These are phyloP conservation scores for Harmothoe impar DNA, from an alignment of 2,888 invertebrate genomes.

Conservation along the genomic window DNA sequence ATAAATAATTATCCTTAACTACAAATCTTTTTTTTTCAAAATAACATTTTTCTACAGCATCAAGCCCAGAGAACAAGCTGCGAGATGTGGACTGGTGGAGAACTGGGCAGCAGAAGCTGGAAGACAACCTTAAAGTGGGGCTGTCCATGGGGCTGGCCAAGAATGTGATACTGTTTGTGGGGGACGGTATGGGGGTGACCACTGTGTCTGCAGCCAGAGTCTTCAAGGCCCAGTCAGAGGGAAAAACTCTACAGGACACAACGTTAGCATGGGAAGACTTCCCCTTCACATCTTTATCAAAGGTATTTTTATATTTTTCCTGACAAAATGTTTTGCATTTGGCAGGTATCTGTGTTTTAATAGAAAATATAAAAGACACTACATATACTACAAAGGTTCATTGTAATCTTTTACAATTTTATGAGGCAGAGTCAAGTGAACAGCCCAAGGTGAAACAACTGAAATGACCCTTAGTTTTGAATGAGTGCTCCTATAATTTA, in stretches of 20 bases:
- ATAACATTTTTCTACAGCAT: background rate
- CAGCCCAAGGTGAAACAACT: too few relatives aligned
- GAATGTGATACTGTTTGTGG: constrained; percentile 33
- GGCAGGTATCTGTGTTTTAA: too few relatives aligned
- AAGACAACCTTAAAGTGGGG: background rate
- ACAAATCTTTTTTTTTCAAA: too few relatives aligned
- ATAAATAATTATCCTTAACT: too few relatives aligned
- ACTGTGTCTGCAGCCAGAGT: constrained; percentile 25
- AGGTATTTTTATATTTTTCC: background rate
- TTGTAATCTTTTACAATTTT: too few relatives aligned
- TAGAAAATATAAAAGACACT: too few relatives aligned
- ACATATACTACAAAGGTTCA: too few relatives aligned
- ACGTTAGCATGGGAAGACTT: background rate
- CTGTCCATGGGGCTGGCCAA: background rate
- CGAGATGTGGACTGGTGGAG: constrained; percentile 4
- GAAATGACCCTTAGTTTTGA: too few relatives aligned
- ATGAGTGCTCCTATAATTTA: too few relatives aligned
- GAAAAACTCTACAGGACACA: background rate
- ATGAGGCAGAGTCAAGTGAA: too few relatives aligned
- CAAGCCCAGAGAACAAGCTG: background rate
- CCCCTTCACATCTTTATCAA: background rate
- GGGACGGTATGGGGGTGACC: constrained; percentile 17
- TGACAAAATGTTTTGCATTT: too few relatives aligned
- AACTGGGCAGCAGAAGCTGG: background rate
- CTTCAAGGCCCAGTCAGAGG: background rate